These are phyloP conservation scores for Cyphomyrus discorhynchus DNA, from an alignment of 2,113 vertebrate species.

Conservation along the genomic window DNA sequence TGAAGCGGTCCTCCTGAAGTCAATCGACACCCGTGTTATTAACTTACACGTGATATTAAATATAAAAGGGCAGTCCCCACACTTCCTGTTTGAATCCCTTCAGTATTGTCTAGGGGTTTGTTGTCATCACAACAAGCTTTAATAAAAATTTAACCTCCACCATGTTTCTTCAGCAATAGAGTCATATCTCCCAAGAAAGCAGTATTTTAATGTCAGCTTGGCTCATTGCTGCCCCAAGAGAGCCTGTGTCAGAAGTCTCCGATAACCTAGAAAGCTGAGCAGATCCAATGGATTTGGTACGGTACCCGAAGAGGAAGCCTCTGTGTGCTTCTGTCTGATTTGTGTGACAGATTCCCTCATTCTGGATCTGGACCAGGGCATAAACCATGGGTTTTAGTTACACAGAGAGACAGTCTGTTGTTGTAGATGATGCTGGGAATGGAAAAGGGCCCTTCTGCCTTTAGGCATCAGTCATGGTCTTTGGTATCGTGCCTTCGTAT, in stretches of 20 bases:
- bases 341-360: background rate
- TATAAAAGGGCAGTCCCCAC: background rate
- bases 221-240: background rate
- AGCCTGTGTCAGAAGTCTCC: background rate
- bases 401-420: background rate
- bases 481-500: background rate
- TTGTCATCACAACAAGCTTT: background rate
- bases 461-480: background rate
- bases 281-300: background rate
- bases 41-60: background rate
- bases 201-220: constrained; percentile 2
- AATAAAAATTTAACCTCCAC: background rate
- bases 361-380: background rate
- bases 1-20: background rate
- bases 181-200: background rate
- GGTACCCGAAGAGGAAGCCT: background rate
- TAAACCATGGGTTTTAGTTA: background rate
- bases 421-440: background rate
- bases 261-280: background rate
- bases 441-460: background rate
- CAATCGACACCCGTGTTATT: background rate
- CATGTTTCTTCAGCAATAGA: background rate
- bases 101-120: background rate
- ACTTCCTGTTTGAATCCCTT: background rate
- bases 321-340: constrained; percentile 6